phyloP scores from a whole-genome alignment of 2,797 vertebrate genomes.

The Podarcis siculus region DNA sequence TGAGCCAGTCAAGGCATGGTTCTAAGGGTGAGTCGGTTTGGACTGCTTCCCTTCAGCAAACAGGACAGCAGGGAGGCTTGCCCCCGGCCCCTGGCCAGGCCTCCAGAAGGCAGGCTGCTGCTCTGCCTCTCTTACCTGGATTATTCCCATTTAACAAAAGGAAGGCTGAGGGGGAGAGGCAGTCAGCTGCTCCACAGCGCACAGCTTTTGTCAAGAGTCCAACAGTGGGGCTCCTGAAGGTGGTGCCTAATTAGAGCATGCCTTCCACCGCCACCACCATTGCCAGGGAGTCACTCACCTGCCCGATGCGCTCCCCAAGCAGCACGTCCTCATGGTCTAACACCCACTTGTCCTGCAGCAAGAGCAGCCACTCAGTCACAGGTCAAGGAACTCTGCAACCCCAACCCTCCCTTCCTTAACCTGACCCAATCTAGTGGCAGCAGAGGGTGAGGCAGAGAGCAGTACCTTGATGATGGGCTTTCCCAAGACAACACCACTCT shows the following conservation, averaged over 20 bases:
- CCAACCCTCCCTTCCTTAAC: not conserved
- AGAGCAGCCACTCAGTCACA: not conserved
- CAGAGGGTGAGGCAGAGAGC: not conserved
- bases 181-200: too few relatives aligned
- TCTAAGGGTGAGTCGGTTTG: not conserved
- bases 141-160: not conserved
- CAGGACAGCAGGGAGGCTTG: too few relatives aligned
- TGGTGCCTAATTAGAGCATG: not conserved
- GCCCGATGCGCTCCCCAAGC: conserved; percentile 90
- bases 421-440: not conserved
- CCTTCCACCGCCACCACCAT: not conserved
- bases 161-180: not conserved
- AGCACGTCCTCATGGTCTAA: conserved; percentile 92
- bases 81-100: not conserved
- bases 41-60: not conserved
- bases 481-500: conserved; percentile 81
- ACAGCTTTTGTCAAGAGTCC: not conserved
- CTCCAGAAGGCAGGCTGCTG: too few relatives aligned
- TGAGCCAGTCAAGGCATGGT: too few relatives aligned
- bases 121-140: not conserved
- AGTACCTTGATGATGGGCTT: conserved; percentile 88
- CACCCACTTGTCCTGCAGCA: conserved; percentile 93
- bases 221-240: not conserved
- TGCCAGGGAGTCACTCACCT: conserved; percentile 76
- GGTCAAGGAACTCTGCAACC: not conserved